Base-by-base conservation (phyloP, 2,797 vertebrate genomes). In the Pseudotriccus pelzelni region DNA sequence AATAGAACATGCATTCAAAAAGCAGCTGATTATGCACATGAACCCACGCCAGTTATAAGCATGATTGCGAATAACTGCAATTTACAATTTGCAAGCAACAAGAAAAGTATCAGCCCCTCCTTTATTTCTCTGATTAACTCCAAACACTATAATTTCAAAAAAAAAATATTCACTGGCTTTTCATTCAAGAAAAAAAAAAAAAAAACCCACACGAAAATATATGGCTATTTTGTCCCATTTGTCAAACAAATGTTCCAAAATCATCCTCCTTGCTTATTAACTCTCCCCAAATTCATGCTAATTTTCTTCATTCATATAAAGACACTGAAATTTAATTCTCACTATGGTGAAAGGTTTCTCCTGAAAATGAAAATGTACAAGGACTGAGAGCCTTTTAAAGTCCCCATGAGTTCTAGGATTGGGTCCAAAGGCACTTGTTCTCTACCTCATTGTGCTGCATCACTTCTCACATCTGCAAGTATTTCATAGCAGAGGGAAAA, bases 21-120 rank as follows among this genome's bases (percentile, higher is more conserved):
- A 81, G 94, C 72, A 52, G 76, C 87, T 96, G 95, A 96, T 96
- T 96, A 96, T 90, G 93, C 92, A 86, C 93, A 96, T 41, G 89
- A 95, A 83, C 66, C 50, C 92, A 95, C 0, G 13, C 94, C 96
- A 96, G 94, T 90, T 92, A 73, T 28, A 96, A 94, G 87, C 91
- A 84, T 95, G 94, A 96, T 96, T 97, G 79, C 84, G 32, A 97
- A 96, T 95, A 96, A 93, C 89, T 92, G 91, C 95, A 96, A 96
- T 96, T 95, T 97, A 94, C 91, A 95, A 96, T 96, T 96, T 95
- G 84, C 63, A 92, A 89, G 94, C 83, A 92, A 90, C 32, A 6
- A 94, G 73, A 83, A 91, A 95, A 92, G 46, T 76, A 76, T 66
- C 92, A 91, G 69, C 66, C 84, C 58, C 89, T 96, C 82, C 53